These are phyloP conservation scores for Azorinus chamasolen DNA, from an alignment of 2,888 invertebrate genomes.

Conservation along the genomic window DNA sequence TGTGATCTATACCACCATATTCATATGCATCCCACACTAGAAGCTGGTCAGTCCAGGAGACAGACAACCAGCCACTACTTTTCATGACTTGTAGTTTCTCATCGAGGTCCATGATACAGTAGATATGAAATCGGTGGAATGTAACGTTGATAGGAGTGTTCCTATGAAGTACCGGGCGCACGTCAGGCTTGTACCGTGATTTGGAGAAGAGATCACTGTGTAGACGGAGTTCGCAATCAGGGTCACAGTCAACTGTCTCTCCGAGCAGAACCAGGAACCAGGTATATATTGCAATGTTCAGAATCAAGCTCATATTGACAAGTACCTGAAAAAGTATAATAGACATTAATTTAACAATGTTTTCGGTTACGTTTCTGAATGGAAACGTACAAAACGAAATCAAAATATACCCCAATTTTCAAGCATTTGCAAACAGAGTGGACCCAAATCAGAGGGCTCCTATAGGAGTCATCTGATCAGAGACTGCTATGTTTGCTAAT, in stretches of 20 bases:
- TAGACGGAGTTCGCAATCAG: conserved; percentile 44
- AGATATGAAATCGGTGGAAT: conserved; percentile 32
- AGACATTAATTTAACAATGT: no score
- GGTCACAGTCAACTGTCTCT: not conserved
- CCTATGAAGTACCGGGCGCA: conserved; percentile 33
- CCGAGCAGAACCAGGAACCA: not conserved
- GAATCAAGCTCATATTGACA: not conserved
- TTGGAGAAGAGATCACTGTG: conserved; percentile 27
- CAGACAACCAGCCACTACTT: conserved; percentile 47
- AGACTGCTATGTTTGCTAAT: no score
- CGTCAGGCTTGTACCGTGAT: conserved; percentile 30
- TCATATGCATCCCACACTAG: conserved; percentile 38
- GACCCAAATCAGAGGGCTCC: no score
- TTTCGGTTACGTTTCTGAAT: no score
- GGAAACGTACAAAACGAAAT: no score
- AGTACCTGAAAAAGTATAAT: not conserved
- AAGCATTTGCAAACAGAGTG: no score
- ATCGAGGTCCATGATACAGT: conserved; percentile 46
- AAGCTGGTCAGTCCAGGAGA: conserved; percentile 45
- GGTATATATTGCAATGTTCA: not conserved
- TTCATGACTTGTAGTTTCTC: conserved; percentile 51
- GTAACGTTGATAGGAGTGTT: conserved; percentile 26
- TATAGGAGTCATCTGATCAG: no score
- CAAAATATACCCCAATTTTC: no score
- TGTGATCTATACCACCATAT: conserved; percentile 28